Conservation (phyloP, 1,140 invertebrate genomes). For the Brachionus asplanchnoidis region DNA sequence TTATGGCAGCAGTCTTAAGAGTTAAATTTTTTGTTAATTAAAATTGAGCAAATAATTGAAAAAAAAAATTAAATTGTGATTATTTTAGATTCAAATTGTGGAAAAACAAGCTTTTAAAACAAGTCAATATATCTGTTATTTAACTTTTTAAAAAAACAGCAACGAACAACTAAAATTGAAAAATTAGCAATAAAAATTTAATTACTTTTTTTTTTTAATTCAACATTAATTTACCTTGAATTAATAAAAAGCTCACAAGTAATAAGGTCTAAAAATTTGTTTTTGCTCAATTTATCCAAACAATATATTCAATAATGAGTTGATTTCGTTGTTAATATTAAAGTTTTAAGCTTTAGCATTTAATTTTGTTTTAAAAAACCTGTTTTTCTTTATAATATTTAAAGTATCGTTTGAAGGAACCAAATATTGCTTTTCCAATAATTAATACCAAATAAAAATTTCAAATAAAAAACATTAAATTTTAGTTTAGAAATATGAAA, state of each 20-base stretch:
- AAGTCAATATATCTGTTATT: conserved; percentile 4
- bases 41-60: neutral
- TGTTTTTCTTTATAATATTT: neutral
- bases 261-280: neutral
- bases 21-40: neutral
- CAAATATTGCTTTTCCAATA: neutral
- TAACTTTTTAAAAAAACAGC: neutral
- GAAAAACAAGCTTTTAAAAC: neutral
- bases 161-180: neutral
- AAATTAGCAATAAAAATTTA: neutral
- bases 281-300: neutral
- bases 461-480: neutral
- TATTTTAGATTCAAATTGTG: neutral
- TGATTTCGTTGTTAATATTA: neutral
- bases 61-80: neutral
- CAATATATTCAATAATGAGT: neutral
- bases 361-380: neutral
- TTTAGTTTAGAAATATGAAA: neutral
- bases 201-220: neutral
- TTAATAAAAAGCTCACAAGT: neutral
- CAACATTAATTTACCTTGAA: neutral
- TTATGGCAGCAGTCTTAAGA: neutral
- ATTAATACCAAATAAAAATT: neutral
- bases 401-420: neutral
- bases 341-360: neutral